Evolutionary conservation across 1,140 invertebrate species (phyloP).

Genomic region (Eumeta japonica): DNA sequence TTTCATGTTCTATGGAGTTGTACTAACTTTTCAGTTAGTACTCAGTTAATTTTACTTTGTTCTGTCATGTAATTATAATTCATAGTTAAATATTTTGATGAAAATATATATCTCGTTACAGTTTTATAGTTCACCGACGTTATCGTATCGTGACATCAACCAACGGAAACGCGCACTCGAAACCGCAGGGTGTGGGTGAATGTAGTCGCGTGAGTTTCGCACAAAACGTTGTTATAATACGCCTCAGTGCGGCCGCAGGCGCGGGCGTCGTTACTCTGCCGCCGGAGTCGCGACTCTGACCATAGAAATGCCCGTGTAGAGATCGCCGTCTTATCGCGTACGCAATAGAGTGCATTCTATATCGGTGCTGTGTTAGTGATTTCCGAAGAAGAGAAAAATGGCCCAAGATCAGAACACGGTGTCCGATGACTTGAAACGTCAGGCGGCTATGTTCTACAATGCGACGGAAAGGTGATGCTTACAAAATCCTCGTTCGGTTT

Average conservation of each 20-base stretch:
- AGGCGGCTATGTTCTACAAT: slow-evolving; percentile 48
- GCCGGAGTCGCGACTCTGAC: neutral
- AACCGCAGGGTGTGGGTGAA: slow-evolving; percentile 24
- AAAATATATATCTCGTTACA: too few species aligned
- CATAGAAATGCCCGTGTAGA: neutral
- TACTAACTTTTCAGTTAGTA: too few species aligned
- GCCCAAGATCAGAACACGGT: slow-evolving; percentile 34
- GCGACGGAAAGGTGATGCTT: slow-evolving; percentile 34
- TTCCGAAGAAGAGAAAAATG: slow-evolving; percentile 27
- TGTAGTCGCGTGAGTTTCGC: slow-evolving; percentile 23
- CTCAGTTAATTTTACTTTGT: too few species aligned
- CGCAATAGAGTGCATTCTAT: slow-evolving; percentile 11
- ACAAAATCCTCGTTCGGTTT: too few species aligned
- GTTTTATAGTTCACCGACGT: too few species aligned
- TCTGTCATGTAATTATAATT: too few species aligned
- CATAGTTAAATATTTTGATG: too few species aligned
- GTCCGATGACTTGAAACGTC: slow-evolving; percentile 39
- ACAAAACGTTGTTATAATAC: too few species aligned
- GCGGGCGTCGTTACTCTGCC: slow-evolving; percentile 31
- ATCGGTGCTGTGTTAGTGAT: slow-evolving; percentile 5
- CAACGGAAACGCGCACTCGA: slow-evolving; percentile 7
- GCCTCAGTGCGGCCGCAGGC: slow-evolving; percentile 34
- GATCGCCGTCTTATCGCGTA: slow-evolving; percentile 6
- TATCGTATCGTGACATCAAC: slow-evolving; percentile 8
- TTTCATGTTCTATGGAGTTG: too few species aligned